Evolutionary conservation across 2,797 vertebrate genomes (phyloP), one percentile per base, ranked within the genome.

Genomic region (Huso huso): DNA sequence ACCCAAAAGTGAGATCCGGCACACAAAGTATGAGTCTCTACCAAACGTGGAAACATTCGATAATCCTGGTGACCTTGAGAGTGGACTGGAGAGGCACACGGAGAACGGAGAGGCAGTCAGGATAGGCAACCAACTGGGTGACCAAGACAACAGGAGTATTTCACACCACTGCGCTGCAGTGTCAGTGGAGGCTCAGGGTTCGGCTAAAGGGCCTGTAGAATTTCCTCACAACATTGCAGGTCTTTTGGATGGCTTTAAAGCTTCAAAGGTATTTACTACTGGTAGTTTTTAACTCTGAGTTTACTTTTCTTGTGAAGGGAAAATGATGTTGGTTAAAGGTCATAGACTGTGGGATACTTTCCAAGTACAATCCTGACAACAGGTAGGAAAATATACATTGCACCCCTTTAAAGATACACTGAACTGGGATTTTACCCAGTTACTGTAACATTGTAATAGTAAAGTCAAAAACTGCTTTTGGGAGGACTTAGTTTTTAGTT

Each of bases 161-260:
- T 58, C 55, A 13, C 55, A n/a, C 10, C 5, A 11, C 15, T 58
- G 10, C 10, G 50, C 50, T 10, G 15, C 1, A 8, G 1, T 68
- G 0, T 58, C 48, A 48, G 64, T 65, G 3, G 75, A 72, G 5
- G 68, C 63, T 0, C 71, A 72, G 3, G 74, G 76, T 13, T 63
- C 52, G 8, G 69, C 70, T 8, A 74, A 68, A 1, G 69, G 50
- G 52, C 80, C 66, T 51, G 69, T 75, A 23, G 79, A 83, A 1
- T 66, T 88, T 62, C 84, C 89, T 0, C 51, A 69, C 1, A 78
- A 63, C 71, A 84, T 97, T 23, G 70, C 82, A 6, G 73, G 86
- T 8, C 81, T 98, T 52, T 70, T 94, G 55, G 92, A 96, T 67
- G 93, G 95, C 58, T 97, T 96, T 77, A 94, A 87, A 86, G 91